These are phyloP conservation scores for Tridacna gigas DNA, from an alignment of 2,888 invertebrate species.

Conservation along the genomic window DNA sequence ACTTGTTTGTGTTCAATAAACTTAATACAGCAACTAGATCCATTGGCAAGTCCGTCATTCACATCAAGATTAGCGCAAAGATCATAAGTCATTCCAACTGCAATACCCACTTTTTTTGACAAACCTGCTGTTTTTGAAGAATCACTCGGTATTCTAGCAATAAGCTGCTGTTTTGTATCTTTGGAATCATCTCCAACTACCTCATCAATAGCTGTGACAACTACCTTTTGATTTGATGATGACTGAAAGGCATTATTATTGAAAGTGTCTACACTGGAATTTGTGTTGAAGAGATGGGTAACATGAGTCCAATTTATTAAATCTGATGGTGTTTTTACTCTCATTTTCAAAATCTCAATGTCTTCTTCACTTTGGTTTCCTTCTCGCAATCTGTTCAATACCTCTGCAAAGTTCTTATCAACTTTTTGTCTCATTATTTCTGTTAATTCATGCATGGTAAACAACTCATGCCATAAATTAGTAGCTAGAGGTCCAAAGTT, in stretches of 20 bases:
- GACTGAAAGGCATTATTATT: not conserved
- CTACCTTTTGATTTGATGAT: not conserved
- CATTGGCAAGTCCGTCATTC: constrained; percentile 60
- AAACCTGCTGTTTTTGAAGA: constrained; percentile 43
- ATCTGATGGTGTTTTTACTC: not conserved
- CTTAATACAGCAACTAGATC: constrained; percentile 46
- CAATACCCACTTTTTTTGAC: constrained; percentile 20
- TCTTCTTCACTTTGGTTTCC: constrained; percentile 9
- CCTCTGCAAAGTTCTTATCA: not conserved
- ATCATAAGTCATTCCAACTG: constrained; percentile 28
- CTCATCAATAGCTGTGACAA: not conserved
- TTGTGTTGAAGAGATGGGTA: not conserved
- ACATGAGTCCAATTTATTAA: not conserved
- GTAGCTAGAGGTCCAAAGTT: constrained; percentile 1
- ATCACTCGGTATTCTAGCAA: constrained; percentile 39
- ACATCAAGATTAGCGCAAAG: constrained; percentile 47
- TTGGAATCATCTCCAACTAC: constrained; percentile 15
- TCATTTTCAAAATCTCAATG: not conserved
- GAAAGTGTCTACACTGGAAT: not conserved
- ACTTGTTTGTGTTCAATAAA: constrained; percentile 37
- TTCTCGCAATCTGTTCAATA: not conserved
- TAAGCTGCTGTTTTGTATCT: not conserved
- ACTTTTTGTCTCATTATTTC: constrained; percentile 7
- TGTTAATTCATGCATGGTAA: not conserved
- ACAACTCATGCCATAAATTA: not conserved